Evolutionary conservation across 92 coral and sea anemone species (phyloP), one percentile per base, ranked within the genome.

Genomic region (Actinernus sp.): DNA sequence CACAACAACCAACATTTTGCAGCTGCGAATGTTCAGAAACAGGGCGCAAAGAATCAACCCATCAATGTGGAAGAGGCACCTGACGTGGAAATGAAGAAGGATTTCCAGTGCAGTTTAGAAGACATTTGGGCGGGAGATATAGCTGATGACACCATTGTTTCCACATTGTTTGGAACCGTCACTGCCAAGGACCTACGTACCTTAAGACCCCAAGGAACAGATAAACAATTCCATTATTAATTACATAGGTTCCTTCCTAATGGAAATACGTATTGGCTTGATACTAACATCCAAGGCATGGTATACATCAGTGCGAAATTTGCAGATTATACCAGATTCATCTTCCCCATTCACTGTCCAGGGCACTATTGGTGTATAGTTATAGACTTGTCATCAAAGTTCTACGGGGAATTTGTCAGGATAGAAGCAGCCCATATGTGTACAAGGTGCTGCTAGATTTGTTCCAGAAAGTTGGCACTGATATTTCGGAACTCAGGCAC

Each of bases 361-460:
- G 58, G 71, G 40, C 71, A 63, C 20, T 63, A 57, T 55, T 63
- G 71, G 71, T 63, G 71, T 63, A 57, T 63, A 31, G 18, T 46
- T 44, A 63, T 63, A 14, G 57, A 63, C 44, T 39, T 47, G 30
- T 8, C 40, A 48, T 5, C 57, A 2, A 18, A 48, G 32, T 30
- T 48, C 13, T 63, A 63, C 37, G 54, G 71, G 39, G 71, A 62
- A 26, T 62, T 37, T 45, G 70, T 78, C 6, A 14, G 6, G 6
- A 6, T 34, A 34, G 41, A 34, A 34, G 41, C 41, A 34, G 41
- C 14, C 6, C 6, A 34, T 34, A 34, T 34, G 41, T 34, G 14
- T 34, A 34, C 41, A 6, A 14, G 41, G 14, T 34, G 6, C 41
- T 34, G 6, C 41, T 6, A 34, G 14, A 34, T 14, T 6, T 34